Base-by-base conservation (phyloP, 2,888 invertebrate genomes). In the Leucozona laternaria region DNA sequence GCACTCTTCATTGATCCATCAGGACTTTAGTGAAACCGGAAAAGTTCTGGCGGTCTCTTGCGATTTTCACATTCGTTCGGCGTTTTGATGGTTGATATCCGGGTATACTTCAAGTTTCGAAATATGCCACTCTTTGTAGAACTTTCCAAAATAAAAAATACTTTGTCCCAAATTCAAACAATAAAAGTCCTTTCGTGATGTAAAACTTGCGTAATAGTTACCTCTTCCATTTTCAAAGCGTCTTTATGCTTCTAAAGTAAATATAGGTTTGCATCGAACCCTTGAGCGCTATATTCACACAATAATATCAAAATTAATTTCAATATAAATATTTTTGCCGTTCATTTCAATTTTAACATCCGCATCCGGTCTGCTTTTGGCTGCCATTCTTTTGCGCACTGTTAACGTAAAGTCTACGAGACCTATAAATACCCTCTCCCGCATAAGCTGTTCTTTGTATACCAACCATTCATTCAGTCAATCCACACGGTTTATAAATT, bases 301-400 rank as follows among this genome's bases (percentile, higher is more conserved):
- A 64, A 86, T n/a, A 82, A 75, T 79, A 79, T 60, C 64, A 82
- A 75, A 82, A 82, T 86, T 82, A 82, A 86, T 86, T 82, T 82
- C 66, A 75, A 79, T 86, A 82, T 82, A 86, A 86, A 79, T 86
- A 75, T 81, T 85, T 81, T 85, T 81, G 81, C 81, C 68, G 70
- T 68, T 68, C 53, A 34, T 77, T 85, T 80, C 85, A 77, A 80
- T 85, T 81, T 81, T 77, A 72, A 85, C 68, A 80, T 85, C 80
- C 77, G 76, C 57, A 80, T 85, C 80, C 80, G 76, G 76, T 17
- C 34, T 75, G 37, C 34, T 71, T 28, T 45, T 55, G 60, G 70
- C 62, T 45, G 64, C 55, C 53, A 40, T 50, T 48, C 62, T 53
- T 15, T 25, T 40, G 15, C 7, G 28, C 31, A 31, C 25, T 62